phyloP scores from a whole-genome alignment of 2,113 vertebrate species.

The Alaudala cheleensis region DNA sequence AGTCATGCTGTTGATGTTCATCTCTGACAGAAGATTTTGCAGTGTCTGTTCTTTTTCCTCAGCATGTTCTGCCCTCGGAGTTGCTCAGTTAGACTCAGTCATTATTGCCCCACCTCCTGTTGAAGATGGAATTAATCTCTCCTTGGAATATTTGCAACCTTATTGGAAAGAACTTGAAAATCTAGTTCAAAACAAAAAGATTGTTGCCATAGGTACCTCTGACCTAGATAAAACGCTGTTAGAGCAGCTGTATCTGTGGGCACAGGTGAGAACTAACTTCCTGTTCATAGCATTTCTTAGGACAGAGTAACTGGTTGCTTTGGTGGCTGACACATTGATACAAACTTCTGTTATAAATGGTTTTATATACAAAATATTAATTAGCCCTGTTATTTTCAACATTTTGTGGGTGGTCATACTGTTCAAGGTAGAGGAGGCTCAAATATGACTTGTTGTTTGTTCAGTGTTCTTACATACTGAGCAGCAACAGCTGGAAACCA shows the following conservation, averaged over 20 bases:
- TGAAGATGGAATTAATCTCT: constrained; percentile 80
- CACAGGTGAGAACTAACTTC: constrained; percentile 81
- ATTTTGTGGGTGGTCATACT: not conserved
- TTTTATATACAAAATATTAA: not conserved
- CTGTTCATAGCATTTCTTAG: not conserved
- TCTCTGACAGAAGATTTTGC: not conserved
- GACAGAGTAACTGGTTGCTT: not conserved
- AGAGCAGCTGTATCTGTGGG: constrained; percentile 95
- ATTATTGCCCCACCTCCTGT: constrained; percentile 88
- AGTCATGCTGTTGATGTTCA: not conserved
- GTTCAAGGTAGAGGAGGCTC: not conserved
- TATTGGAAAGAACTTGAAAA: constrained; percentile 91
- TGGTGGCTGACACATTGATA: not conserved
- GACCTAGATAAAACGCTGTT: constrained; percentile 93
- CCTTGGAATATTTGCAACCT: constrained; percentile 88
- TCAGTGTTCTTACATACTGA: not conserved
- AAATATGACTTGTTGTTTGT: not conserved
- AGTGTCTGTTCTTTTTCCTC: not conserved
- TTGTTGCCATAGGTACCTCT: constrained; percentile 93
- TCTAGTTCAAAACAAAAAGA: constrained; percentile 85
- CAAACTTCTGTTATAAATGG: not conserved
- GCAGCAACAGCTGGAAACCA: not conserved
- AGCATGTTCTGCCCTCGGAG: constrained; percentile 88
- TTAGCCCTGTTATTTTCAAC: not conserved
- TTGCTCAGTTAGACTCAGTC: constrained; percentile 93